Base-by-base conservation (phyloP, 2,888 invertebrate species). In the Drosophila merina region DNA sequence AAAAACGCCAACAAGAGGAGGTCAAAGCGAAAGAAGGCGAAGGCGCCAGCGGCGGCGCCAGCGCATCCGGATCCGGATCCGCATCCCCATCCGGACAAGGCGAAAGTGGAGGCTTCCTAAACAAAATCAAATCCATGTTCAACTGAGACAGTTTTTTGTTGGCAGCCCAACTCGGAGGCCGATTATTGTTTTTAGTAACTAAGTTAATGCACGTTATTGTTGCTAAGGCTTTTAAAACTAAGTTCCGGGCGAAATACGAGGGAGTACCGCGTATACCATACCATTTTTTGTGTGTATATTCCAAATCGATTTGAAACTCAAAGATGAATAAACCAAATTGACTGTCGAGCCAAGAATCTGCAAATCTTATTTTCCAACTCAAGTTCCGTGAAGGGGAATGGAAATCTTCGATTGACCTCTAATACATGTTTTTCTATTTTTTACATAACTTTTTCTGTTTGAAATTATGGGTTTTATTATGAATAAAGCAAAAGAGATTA, bases 51-150 rank as follows among this genome's bases (percentile, higher is more conserved):
- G 2, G 1, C 20, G 20, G 20, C 40, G 31, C 3, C 47, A 57
- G 30, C 30, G 57, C 57, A 51, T 28, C 42, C 26, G 66, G 54
- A 59, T 57, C 54, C 48, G 51, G 54, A 49, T 14, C 14, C 30
- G 57, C 57, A 51, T 28, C 42, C 26, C 63, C 51, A 59, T 57
- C 54, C 48, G 51, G 54, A 49, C 72, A 67, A 76, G 45, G 59
- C 59, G 66, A 59, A 57, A 54, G 76, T 51, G 82, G 76, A 80
- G 72, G 82, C 72, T 77, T 85, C 74, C 26, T 85, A 45, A 82
- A 72, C 72, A 85, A 85, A 72, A 72, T 85, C 52, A 85, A 85
- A 59, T 86, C 84, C 48, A 82, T 85, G 73, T 85, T 85, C 69
- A 80, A 82, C 71, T 83, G 51, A 78, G 4, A n/a, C 45, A 74